Conservation (phyloP, 1,140 invertebrate genomes). For the Sinella curviseta region DNA sequence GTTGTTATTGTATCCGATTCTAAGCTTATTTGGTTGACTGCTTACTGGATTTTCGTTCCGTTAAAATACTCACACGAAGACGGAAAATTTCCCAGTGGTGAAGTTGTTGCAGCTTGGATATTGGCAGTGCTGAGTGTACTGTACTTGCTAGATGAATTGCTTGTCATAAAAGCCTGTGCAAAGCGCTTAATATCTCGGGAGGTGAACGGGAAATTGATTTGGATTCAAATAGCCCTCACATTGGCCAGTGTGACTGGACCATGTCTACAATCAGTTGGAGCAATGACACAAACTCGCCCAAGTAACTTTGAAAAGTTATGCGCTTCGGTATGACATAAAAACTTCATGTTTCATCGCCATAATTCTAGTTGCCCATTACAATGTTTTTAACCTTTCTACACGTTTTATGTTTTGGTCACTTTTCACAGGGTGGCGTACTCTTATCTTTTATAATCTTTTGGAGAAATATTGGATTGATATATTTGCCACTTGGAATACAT, state of each 20-base stretch:
- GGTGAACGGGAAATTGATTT: too few relatives aligned
- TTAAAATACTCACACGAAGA: background rate
- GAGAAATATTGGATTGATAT: background rate
- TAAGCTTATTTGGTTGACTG: background rate
- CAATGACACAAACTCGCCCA: background rate
- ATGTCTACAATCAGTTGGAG: too few relatives aligned
- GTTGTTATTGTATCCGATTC: too few relatives aligned
- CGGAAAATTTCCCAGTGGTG: background rate
- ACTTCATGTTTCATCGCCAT: too few relatives aligned
- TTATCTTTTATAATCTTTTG: background rate
- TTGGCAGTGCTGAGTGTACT: background rate
- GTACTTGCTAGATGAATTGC: background rate
- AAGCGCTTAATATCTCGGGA: too few relatives aligned
- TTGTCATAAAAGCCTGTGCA: background rate
- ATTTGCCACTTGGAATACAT: slow-evolving; percentile 1
- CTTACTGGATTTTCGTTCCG: background rate
- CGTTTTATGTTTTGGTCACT: too few relatives aligned
- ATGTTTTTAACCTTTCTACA: too few relatives aligned
- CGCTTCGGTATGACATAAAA: too few relatives aligned
- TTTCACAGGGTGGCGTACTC: background rate
- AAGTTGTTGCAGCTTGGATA: background rate
- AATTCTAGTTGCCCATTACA: too few relatives aligned
- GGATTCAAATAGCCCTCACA: too few relatives aligned
- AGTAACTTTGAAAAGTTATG: background rate
- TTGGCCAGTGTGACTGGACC: too few relatives aligned